Percentiles rank a stretch among this genome's conserved stretches.
phyloP scores from a whole-genome alignment of 2,113 vertebrate genomes.

The Carassius gibelio region DNA sequence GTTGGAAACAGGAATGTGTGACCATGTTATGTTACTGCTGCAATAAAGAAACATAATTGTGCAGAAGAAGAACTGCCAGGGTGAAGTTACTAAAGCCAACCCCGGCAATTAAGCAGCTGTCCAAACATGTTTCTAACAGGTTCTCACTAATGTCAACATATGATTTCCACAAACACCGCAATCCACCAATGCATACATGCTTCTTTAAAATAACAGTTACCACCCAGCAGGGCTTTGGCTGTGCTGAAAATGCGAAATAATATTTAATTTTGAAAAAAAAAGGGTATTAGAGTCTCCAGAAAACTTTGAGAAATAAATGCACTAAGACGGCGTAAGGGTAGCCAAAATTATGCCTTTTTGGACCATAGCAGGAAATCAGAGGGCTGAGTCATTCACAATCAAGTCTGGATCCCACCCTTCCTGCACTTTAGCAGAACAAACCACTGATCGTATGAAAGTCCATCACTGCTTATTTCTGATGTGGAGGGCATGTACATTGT shows the following conservation, averaged over 20 bases:
- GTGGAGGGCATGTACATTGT: neutral
- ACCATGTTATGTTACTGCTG: neutral
- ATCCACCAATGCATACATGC: neutral
- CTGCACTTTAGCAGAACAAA: constrained; percentile 35
- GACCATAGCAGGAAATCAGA: constrained; percentile 49
- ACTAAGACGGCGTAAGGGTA: neutral
- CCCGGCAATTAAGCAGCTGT: constrained; percentile 25
- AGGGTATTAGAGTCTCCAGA: neutral
- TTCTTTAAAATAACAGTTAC: constrained; percentile 1
- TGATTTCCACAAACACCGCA: neutral
- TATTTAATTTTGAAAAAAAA: neutral
- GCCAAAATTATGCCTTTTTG: constrained; percentile 32
- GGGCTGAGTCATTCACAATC: constrained; percentile 53
- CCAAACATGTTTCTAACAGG: constrained; percentile 9
- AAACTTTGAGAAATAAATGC: constrained; percentile 2
- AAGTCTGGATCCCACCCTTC: constrained; percentile 50
- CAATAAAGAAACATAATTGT: constrained; percentile 12
- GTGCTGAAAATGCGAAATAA: neutral
- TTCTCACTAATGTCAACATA: constrained; percentile 18
- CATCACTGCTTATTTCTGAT: neutral
- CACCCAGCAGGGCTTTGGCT: neutral
- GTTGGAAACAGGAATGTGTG: neutral
- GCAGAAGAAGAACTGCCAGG: neutral
- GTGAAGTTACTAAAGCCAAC: neutral
- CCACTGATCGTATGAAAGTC: neutral